Evolutionary conservation across 2,797 vertebrate genomes (phyloP), one percentile per base, ranked within the genome.

Genomic region (Smutsia temminckii): DNA sequence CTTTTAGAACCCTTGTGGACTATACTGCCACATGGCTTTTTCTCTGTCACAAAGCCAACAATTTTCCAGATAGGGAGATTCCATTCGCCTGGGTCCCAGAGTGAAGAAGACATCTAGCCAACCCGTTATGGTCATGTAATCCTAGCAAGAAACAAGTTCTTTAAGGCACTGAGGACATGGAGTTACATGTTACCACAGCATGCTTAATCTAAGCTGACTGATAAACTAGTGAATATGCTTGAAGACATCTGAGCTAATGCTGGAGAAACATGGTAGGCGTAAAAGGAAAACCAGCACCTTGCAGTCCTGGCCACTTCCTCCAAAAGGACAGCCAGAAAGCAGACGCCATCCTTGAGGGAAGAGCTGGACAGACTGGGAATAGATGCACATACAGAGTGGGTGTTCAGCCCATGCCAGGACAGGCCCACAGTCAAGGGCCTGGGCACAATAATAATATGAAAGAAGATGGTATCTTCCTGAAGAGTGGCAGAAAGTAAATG

Each of bases 401-500:
- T 27, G 14, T 25, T 4, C 5, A 18, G 63, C 20, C 27, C 29
- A 8, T 21, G 34, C 23, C 6, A 9, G 18, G 61, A 68, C 32
- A 57, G 34, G 14, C 6, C 85, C 57, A 63, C 5, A 75, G 18
- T 8, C 5, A 13, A 92, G 27, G 27, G 4, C 59, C 85, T 90
- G 63, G 40, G 2, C 46, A 46, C 46, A 46, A 46, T 46, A 61
- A 71, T 68, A n/a, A 88, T 18, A 61, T 68, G 83, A 89, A 84
- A 80, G 34, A 84, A 85, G 29, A 42, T 23, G 16, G 0, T 53
- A 51, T 92, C 63, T 95, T 94, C 49, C 71, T 80, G 84, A 66
- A 81, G 42, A 90, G 34, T 77, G 23, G 23, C 53, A 95, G 59
- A 94, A 87, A 95, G 23, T 80, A 91, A 79, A 57, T 64, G 71